These are phyloP conservation scores for Drosophila kohkoa DNA, from an alignment of 1,140 invertebrate species.

Conservation along the genomic window DNA sequence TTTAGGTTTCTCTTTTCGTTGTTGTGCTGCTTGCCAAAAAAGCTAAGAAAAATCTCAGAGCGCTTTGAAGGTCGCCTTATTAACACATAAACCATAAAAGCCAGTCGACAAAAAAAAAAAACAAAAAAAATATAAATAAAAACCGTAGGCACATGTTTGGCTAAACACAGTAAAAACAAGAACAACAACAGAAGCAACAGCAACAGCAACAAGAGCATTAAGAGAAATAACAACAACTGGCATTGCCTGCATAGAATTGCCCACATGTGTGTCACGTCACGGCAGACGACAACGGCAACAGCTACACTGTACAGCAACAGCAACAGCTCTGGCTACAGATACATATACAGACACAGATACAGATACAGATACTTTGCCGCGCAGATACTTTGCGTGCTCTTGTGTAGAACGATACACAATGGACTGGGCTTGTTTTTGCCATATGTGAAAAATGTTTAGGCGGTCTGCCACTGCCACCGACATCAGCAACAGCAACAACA, in stretches of 20 bases:
- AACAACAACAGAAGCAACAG: conserved; percentile 25
- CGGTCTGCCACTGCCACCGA: conserved; percentile 52
- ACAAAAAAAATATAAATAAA: conserved; percentile 33
- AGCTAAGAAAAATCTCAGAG: conserved; percentile 62
- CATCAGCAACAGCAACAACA: conserved; percentile 57
- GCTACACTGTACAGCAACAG: conserved; percentile 2
- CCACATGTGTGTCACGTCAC: conserved; percentile 81
- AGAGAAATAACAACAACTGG: conserved; percentile 41
- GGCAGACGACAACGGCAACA: conserved; percentile 69
- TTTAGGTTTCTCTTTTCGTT: conserved; percentile 17
- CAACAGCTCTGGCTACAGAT: conserved; percentile 43
- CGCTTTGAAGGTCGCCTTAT: conserved; percentile 76
- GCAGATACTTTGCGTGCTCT: conserved; percentile 68
- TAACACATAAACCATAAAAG: conserved; percentile 83
- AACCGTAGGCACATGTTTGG: conserved; percentile 78
- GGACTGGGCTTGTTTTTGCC: conserved; percentile 78
- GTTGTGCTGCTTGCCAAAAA: conserved; percentile 14
- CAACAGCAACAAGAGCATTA: conserved; percentile 20
- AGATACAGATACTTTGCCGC: conserved; percentile 41
- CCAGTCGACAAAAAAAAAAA: conserved; percentile 36
- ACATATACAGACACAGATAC: conserved; percentile 27
- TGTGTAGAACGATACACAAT: conserved; percentile 60
- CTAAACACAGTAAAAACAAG: conserved; percentile 56
- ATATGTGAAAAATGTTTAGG: conserved; percentile 80
- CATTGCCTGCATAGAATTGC: conserved; percentile 74